Evolutionary conservation across 2,888 invertebrate species (phyloP), one percentile per base, ranked within the genome.

Genomic region (Parnassius mnemosyne): DNA sequence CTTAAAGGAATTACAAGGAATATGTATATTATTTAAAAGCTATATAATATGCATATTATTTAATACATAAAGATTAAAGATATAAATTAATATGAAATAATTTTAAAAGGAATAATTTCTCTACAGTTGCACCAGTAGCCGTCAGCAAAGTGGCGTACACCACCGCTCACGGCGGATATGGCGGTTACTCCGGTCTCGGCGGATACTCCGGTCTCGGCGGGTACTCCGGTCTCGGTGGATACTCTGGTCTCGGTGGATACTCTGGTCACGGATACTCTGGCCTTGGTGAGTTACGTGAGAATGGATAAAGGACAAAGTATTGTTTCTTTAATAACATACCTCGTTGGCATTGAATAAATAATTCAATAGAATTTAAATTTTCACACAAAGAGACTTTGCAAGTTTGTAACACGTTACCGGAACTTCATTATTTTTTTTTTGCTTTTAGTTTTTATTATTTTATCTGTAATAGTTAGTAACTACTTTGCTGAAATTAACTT

Each of bases 111-210:
- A 12, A 5, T 12, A 46, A 1, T 12, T 63, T 69, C 57, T 66
- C 61, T 43, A 50, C 71, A 75, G 83, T 72, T 25, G 71, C 79
- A 3, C 83, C 84, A 3, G 71, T 79, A 12, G 82, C 79, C 0
- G 80, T 84, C 3, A 85, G 84, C 74, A 84, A 85, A 73, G 84
- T 85, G 41, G 78, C 84, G 2, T 84, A 84, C 75, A 74, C 80
- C 46, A 82, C 84, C 52, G 57, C 68, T 42, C 73, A 76, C 65
- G 73, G 74, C 61, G 80, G 56, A 10, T 53, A 57, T 11, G 63
- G 63, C 46, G 65, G 63, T 51, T 60, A 64, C 50, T 57, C 57
- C 49, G 58, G 58, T 46, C 58, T 58, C 46, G 58, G 58, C 10
- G 53, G 62, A 16, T 67, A 63, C n/a, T 52, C 69, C 57, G 73